Evolutionary conservation across 2,888 invertebrate species (phyloP).

Genomic region (Pammene fasciana): DNA sequence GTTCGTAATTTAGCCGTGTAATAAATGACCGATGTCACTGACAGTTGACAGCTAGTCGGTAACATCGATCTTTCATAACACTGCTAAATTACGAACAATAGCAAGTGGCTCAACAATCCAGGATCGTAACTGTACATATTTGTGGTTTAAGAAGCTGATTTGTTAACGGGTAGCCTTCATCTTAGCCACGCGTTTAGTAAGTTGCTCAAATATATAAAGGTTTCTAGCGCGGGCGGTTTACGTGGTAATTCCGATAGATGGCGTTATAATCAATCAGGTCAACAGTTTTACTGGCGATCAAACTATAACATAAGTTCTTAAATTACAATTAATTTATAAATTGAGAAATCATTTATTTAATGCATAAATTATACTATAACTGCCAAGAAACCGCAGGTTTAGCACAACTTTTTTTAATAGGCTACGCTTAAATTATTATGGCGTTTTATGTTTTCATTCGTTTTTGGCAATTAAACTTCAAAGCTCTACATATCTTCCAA

Average conservation of each 20-base stretch:
- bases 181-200: slow-evolving; percentile 27
- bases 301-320: neutral
- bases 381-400: no score
- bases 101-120: no score
- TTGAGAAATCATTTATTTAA: no score
- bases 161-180: slow-evolving; percentile 19
- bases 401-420: no score
- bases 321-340: no score
- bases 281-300: neutral
- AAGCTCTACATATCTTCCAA: neutral
- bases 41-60: neutral
- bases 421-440: no score
- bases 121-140: neutral
- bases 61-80: no score
- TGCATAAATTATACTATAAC: no score
- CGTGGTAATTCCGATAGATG: slow-evolving; percentile 29
- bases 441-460: no score
- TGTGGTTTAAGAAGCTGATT: slow-evolving; percentile 9
- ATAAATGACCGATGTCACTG: no score
- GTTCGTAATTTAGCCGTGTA: no score
- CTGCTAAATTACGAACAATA: no score
- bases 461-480: neutral
- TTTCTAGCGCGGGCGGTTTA: slow-evolving; percentile 1
- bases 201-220: slow-evolving; percentile 26
- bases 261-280: neutral